Evolutionary conservation across 2,888 invertebrate genomes (phyloP), one percentile per base, ranked within the genome.

Genomic region (Tillus elongatus): DNA sequence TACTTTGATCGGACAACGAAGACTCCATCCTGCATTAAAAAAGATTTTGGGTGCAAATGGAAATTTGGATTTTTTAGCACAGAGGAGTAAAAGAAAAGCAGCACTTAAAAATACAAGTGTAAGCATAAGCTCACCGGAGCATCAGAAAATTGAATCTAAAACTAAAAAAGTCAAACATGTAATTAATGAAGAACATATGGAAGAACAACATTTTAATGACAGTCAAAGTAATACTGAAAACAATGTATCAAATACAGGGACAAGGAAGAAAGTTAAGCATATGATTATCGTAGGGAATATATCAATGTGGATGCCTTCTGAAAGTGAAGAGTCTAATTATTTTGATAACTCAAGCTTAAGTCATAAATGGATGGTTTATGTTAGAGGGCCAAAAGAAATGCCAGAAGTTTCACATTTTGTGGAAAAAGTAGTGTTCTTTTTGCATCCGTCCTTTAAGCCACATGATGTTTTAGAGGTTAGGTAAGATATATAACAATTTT

Each of bases 281-380:
- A 49, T 54, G 24, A 50, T 74, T 42, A 64, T 72, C 9, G 65
- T 74, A 3, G 73, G 87, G 1, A 91, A 91, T 67, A 82, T 89
- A 2, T 90, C 90, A 0, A 87, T 85, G 58, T 90, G 80, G 71
- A 78, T 86, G 14, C 78, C 80, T 1, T 70, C 79, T 0, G 75
- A 82, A 52, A 77, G 79, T 15, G 72, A 74, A n/a, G n/a, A n/a
- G n/a, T n/a, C n/a, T n/a, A n/a, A n/a, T n/a, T n/a, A n/a, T n/a
- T n/a, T n/a, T 15, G 81, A 81, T 57, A 74, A 74, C 13, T 76
- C 82, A 1, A 87, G 84, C 13, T 77, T 82, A 1, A 87, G 84
- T 4, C 88, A 92, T 66, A 88, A 89, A 61, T 92, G 92, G 92
- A 76, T 90, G 67, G 75, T 91, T 37, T 92, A 91, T 68, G 78